Percentiles rank a stretch among this genome's conserved stretches.
Evolutionary conservation across 1,140 invertebrate species (phyloP).

Genomic region (Periplaneta americana): DNA sequence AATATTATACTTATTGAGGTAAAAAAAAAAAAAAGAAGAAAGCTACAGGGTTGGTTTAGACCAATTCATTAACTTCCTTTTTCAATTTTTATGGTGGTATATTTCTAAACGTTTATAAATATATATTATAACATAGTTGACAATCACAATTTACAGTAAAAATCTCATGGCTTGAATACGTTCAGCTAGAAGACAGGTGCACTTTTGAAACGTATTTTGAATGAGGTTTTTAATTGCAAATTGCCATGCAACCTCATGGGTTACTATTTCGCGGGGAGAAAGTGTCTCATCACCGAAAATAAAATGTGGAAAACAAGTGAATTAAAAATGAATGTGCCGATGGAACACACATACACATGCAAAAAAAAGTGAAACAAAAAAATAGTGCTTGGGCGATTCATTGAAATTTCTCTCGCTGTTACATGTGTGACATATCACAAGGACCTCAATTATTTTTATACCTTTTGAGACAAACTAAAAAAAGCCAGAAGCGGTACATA

Average conservation of each 20-base stretch:
- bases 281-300: background rate
- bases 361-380: background rate
- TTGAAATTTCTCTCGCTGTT: conserved; percentile 6
- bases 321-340: background rate
- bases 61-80: conserved; percentile 11
- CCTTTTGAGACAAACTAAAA: conserved; percentile 1
- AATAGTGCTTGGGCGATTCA: background rate
- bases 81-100: conserved; percentile 18
- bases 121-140: conserved; percentile 18
- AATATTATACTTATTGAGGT: conserved; percentile 13
- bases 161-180: conserved; percentile 3
- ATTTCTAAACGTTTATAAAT: conserved; percentile 19
- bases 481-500: background rate
- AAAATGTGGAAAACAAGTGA: background rate
- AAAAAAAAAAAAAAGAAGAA: background rate
- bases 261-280: background rate
- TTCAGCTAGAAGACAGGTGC: background rate
- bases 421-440: conserved; percentile 15
- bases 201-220: background rate
- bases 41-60: conserved; percentile 14
- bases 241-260: background rate
- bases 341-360: background rate
- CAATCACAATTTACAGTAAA: conserved; percentile 17
- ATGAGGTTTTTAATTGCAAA: conserved; percentile 4
- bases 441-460: conserved; percentile 18